Evolutionary conservation across 2,888 invertebrate genomes (phyloP), one percentile per base, ranked within the genome.

Genomic region (Lasius fuliginosus): DNA sequence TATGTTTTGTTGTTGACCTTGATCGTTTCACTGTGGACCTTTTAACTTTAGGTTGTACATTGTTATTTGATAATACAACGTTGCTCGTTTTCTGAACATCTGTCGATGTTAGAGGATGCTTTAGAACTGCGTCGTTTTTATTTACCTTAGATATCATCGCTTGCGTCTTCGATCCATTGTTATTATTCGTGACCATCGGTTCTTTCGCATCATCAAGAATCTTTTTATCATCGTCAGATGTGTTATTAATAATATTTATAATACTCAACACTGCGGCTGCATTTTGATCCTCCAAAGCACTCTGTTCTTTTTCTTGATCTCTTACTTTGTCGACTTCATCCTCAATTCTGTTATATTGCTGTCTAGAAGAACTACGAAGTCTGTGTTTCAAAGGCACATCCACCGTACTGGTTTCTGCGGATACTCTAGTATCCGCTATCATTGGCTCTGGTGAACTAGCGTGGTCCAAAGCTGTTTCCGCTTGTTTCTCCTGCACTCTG

Each of bases 251-350:
- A 53, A 91, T 92, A 67, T 94, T 94, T 68, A 95, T 94, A 76
- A 95, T 95, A 67, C 93, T 93, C 82, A 93, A 89, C 42, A 95
- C 90, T 27, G 95, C 95, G 12, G 94, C 95, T 5, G 93, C 94
- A 85, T 95, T 95, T 75, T 94, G 93, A 89, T 94, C 93, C 9
- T 94, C 93, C 27, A 95, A 82, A 9, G 89, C 86, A 65, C 58
- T 91, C 8, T 88, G 86, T 12, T 92, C 92, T 60, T 83, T 88
- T 9, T 91, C 91, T 64, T 81, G 83, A 42, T 91, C 90, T 40
- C 83, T 87, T 68, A 73, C 83, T 36, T 89, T 84, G 4, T 88
- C 86, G 1, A 75, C 75, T 56, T 92, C 92, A 18, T 90, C 91
- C 40, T 92, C 91, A 8, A 75, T 27, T 82, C 88, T 90, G 18